Conservation (phyloP, 2,797 vertebrate species). For the Chiloscyllium punctatum region DNA sequence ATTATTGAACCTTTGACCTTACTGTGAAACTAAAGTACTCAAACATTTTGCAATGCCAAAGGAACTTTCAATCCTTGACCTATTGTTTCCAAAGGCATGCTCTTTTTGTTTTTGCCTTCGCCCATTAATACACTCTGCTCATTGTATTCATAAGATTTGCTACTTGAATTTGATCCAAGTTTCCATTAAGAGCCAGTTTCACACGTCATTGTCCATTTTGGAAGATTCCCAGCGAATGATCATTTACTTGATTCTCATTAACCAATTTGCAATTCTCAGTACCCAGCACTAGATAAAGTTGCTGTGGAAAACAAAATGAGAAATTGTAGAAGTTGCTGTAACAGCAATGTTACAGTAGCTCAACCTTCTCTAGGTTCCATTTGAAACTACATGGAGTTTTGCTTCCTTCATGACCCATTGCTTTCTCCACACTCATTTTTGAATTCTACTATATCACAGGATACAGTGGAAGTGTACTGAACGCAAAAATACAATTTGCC, state of each 20-base stretch:
- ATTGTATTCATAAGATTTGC: not conserved
- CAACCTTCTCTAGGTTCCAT: not conserved
- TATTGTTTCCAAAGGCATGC: not conserved
- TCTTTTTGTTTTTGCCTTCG: not conserved
- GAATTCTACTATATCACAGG: not conserved
- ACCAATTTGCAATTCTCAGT: not conserved
- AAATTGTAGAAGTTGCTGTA: not conserved
- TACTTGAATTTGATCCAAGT: not conserved
- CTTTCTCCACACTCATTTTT: not conserved
- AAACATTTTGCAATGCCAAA: not conserved
- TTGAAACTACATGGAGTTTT: not conserved
- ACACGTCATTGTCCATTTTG: not conserved
- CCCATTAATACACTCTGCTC: not conserved
- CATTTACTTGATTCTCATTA: slow-evolving; percentile 20
- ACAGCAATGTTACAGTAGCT: not conserved
- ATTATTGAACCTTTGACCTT: not conserved
- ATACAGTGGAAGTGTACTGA: not conserved
- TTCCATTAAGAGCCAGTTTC: slow-evolving; percentile 19
- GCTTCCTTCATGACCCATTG: not conserved
- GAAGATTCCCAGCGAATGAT: slow-evolving; percentile 25
- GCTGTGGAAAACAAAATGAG: not conserved
- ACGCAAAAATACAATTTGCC: not conserved
- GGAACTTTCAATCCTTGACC: not conserved
- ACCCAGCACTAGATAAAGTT: not conserved
- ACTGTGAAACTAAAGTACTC: not conserved